Evolutionary conservation across 2,797 vertebrate species (phyloP).

Genomic region (Chlorospingus semifuscus): DNA sequence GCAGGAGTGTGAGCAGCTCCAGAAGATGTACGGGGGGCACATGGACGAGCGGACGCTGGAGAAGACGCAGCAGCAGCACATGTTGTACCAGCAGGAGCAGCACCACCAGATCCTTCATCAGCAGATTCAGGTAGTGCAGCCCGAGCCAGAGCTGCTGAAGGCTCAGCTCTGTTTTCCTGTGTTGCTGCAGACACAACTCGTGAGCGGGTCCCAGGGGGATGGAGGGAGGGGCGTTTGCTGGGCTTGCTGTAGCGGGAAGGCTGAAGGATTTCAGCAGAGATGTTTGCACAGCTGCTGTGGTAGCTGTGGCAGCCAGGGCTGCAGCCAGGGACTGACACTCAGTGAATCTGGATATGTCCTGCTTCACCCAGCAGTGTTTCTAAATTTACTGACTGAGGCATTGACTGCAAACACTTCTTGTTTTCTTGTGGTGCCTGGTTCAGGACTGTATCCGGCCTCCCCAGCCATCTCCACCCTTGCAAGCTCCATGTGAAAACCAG

Average conservation of each 20-base stretch:
- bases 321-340: background rate
- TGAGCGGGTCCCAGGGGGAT: background rate
- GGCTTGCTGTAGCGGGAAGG: background rate
- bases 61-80: slow-evolving; percentile 96
- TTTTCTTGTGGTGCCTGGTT: slow-evolving; percentile 19
- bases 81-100: slow-evolving; percentile 98
- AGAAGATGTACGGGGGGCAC: slow-evolving; percentile 93
- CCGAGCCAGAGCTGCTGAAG: background rate
- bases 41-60: slow-evolving; percentile 91
- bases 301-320: background rate
- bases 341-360: background rate
- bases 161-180: background rate
- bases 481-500: slow-evolving; percentile 94
- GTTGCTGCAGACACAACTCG: background rate
- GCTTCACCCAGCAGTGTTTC: background rate
- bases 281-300: background rate
- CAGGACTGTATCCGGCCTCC: slow-evolving; percentile 79
- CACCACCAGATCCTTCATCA: slow-evolving; percentile 86
- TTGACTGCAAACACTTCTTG: background rate
- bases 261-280: background rate
- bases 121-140: slow-evolving; percentile 80
- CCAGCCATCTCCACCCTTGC: slow-evolving; percentile 77
- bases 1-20: slow-evolving; percentile 97
- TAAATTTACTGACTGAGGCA: background rate
- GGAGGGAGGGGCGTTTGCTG: background rate